Percentiles rank a stretch among this genome's conserved stretches.
These are phyloP conservation scores for Drosophila persimilis DNA, from an alignment of 1,140 invertebrate genomes.

Conservation along the genomic window DNA sequence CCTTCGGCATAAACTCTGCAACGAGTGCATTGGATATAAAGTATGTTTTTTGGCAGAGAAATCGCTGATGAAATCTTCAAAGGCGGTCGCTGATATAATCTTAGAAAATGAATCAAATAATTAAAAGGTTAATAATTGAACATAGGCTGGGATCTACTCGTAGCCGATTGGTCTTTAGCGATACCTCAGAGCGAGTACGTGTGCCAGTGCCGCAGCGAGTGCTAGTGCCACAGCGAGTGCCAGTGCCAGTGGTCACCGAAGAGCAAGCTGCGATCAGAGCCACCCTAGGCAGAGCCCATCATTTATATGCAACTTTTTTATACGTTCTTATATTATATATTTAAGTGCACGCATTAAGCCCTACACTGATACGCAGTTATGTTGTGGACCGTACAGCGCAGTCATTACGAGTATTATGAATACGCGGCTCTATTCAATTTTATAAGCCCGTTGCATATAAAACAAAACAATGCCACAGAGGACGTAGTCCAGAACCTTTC, in stretches of 20 bases:
- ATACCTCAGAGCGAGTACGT: no score
- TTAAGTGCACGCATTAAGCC: slow-evolving; percentile 72
- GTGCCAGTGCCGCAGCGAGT: no score
- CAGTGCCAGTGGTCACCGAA: no score
- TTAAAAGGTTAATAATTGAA: no score
- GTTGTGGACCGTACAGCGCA: slow-evolving; percentile 14
- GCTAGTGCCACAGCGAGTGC: no score
- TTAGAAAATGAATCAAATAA: no score
- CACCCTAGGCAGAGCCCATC: slow-evolving; percentile 54
- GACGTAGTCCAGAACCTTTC: slow-evolving; percentile 17
- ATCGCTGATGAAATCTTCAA: no score
- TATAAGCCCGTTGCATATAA: slow-evolving; percentile 66
- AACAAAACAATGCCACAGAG: slow-evolving; percentile 50
- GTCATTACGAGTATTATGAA: slow-evolving; percentile 59
- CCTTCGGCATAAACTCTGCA: neutral
- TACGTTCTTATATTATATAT: slow-evolving; percentile 69
- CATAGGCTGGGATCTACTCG: no score
- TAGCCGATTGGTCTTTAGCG: no score
- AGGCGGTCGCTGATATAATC: no score
- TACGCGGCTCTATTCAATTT: slow-evolving; percentile 65
- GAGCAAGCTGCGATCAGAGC: slow-evolving; percentile 9
- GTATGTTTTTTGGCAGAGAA: neutral
- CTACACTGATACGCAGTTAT: slow-evolving; percentile 38
- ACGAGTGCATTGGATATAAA: neutral
- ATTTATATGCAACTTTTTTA: slow-evolving; percentile 70